These are phyloP conservation scores for Bombycilla garrulus DNA, from an alignment of 2,113 vertebrate species.

Conservation along the genomic window DNA sequence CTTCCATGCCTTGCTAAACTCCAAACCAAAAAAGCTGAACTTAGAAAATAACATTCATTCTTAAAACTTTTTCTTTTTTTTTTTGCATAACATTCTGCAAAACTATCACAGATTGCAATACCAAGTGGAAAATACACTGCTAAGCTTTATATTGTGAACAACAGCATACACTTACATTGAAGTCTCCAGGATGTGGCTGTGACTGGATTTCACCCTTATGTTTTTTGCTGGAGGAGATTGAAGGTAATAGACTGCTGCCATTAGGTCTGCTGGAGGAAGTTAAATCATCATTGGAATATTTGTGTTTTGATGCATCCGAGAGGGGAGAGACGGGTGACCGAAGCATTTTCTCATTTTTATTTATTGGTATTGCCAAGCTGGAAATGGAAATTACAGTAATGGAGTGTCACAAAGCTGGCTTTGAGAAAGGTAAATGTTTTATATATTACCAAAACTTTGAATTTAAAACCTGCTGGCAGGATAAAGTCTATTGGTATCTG, in stretches of 20 bases:
- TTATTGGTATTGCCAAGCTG: slow-evolving; percentile 80
- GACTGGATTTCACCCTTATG: slow-evolving; percentile 73
- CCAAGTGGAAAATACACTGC: not conserved
- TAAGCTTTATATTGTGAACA: not conserved
- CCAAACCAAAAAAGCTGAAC: not conserved
- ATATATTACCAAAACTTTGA: slow-evolving; percentile 58
- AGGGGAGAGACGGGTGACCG: slow-evolving; percentile 85
- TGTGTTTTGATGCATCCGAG: slow-evolving; percentile 80
- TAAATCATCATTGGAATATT: slow-evolving; percentile 76
- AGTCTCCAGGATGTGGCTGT: slow-evolving; percentile 64
- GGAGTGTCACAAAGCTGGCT: slow-evolving; percentile 61
- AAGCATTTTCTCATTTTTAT: slow-evolving; percentile 86
- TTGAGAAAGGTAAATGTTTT: slow-evolving; percentile 62
- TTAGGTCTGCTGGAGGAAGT: slow-evolving; percentile 72
- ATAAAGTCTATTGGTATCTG: slow-evolving; percentile 37
- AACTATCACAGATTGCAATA: not conserved
- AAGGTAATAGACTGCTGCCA: slow-evolving; percentile 65
- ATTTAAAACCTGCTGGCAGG: slow-evolving; percentile 57
- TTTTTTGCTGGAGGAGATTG: slow-evolving; percentile 74
- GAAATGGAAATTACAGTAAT: slow-evolving; percentile 74
- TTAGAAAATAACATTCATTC: not conserved
- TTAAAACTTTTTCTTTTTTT: not conserved
- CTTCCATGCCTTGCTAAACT: not conserved
- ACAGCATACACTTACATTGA: slow-evolving; percentile 66
- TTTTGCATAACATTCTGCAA: not conserved